Percentiles rank a stretch among this genome's conserved stretches.
Conservation (phyloP, 2,113 vertebrate species). For the Rhinoptilus africanus region DNA sequence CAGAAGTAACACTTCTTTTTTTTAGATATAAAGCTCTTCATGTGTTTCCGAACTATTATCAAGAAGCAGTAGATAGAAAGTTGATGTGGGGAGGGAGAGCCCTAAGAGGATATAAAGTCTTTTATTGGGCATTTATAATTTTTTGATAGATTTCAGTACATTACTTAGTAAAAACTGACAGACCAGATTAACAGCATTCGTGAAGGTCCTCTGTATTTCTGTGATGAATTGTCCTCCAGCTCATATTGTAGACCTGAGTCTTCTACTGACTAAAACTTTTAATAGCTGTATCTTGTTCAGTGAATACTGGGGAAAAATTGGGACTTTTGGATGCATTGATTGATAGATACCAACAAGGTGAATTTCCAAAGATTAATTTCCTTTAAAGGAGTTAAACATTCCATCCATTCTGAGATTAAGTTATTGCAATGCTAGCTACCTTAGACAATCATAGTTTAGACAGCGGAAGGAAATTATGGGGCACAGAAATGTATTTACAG, state of each 20-base stretch:
- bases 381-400: not conserved
- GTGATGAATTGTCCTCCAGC: not conserved
- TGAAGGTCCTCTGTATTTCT: not conserved
- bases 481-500: not conserved
- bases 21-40: not conserved
- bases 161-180: not conserved
- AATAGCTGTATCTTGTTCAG: not conserved
- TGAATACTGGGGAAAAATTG: not conserved
- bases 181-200: not conserved
- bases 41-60: not conserved
- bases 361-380: not conserved
- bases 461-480: not conserved
- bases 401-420: not conserved
- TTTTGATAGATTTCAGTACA: not conserved
- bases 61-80: not conserved
- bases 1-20: not conserved
- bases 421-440: not conserved
- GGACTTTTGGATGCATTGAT: not conserved
- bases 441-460: not conserved
- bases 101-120: not conserved
- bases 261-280: not conserved
- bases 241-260: rapidly evolving
- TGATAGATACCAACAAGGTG: not conserved
- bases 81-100: not conserved
- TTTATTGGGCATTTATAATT: not conserved